These are phyloP conservation scores for Ispidina lecontei DNA, from an alignment of 2,797 vertebrate genomes.

Conservation along the genomic window DNA sequence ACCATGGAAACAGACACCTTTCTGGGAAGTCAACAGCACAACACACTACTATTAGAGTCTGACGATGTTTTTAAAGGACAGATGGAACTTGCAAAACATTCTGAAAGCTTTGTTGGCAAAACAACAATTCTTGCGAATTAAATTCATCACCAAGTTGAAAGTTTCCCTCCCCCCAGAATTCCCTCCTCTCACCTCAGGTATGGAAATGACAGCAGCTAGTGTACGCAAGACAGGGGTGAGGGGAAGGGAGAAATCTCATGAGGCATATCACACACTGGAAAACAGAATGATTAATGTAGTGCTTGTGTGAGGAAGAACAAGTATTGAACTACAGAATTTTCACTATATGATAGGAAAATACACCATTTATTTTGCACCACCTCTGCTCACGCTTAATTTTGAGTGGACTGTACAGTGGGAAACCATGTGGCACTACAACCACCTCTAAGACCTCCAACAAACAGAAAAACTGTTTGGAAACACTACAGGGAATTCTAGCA, in stretches of 20 bases:
- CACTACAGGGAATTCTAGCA: not conserved
- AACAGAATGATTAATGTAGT: not conserved
- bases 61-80: not conserved
- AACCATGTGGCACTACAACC: not conserved
- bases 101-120: not conserved
- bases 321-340: not conserved
- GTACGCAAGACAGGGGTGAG: not conserved
- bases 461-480: not conserved
- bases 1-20: not conserved
- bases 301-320: not conserved
- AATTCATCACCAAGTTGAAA: not conserved
- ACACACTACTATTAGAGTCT: not conserved
- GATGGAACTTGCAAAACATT: not conserved
- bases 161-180: not conserved
- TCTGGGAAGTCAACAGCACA: not conserved
- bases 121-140: not conserved
- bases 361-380: not conserved
- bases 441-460: not conserved
- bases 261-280: not conserved
- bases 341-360: not conserved
- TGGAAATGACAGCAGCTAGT: not conserved
- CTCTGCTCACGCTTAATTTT: not conserved
- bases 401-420: not conserved
- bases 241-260: not conserved
- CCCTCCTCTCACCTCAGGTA: not conserved